Conservation (phyloP, 2,113 vertebrate species). For the Prunella fulvescens region DNA sequence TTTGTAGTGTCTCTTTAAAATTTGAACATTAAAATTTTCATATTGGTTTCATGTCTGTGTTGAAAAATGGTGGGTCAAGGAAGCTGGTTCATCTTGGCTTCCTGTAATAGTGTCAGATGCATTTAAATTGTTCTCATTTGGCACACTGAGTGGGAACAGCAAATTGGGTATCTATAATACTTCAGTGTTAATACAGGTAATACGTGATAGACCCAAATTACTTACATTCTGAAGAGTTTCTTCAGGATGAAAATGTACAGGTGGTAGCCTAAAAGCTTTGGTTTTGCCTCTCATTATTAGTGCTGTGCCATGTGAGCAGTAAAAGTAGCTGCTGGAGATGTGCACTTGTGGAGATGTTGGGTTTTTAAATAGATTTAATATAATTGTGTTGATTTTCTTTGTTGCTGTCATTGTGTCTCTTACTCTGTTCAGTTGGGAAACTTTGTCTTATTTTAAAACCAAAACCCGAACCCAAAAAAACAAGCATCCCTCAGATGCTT, state of each 20-base stretch:
- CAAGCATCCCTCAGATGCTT: background rate
- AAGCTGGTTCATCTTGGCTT: background rate
- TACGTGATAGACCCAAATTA: background rate
- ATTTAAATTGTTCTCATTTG: background rate
- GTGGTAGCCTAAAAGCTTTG: background rate
- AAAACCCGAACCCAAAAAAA: accelerated
- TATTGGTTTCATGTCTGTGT: background rate
- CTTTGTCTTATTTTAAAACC: background rate
- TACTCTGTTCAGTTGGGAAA: background rate
- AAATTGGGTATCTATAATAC: background rate
- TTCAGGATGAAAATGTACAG: background rate
- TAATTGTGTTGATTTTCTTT: background rate
- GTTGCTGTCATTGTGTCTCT: background rate
- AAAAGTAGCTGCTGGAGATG: background rate
- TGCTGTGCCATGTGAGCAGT: background rate
- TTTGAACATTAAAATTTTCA: background rate
- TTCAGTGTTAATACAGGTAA: background rate
- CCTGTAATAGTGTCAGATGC: background rate
- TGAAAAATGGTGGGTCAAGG: background rate
- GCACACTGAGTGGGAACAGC: background rate
- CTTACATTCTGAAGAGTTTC: background rate
- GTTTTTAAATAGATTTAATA: background rate
- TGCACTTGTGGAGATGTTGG: background rate
- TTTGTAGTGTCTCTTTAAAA: background rate
- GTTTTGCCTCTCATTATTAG: background rate